Base-by-base conservation (phyloP, 2,888 invertebrate genomes). In the Cephus rjabovi region DNA sequence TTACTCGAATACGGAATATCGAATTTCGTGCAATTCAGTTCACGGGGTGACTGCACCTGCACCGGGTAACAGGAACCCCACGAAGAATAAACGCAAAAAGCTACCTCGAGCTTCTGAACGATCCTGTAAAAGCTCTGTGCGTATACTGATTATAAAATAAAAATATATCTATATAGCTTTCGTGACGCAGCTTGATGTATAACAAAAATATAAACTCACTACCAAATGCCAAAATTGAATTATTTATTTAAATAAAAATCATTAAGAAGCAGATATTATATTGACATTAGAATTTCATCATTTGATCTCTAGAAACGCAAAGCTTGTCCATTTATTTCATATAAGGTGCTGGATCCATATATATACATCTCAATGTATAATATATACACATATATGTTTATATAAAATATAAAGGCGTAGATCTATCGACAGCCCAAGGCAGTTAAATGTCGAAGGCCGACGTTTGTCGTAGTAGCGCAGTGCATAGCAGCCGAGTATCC, bases 391-490 rank as follows among this genome's bases (percentile, higher is more conserved):
- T 23, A 23, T 23, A 56, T 56, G 56, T 56, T 56, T 56, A 56
- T 56, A 56, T 56, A 23, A 56, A 56, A 56, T 56, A 56, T 56
- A 56, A 56, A 56, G 56, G 56, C 23, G 56, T 56, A 56, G 56
- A 56, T 56, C 56, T 56, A 56, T 56, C 56, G 23, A 56, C 56
- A 56, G 56, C 9, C 6, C 9, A 23, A 56, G 56, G 56, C 79
- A 80, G 80, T 80, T 83, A 83, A 84, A 84, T 84, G 83, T 83
- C 84, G 84, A 84, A 81, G 82, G 81, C 82, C 81, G 78, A 56
- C 56, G 56, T 56, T 56, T 56, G 56, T 56, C 56, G 40, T 40
- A 40, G 40, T 6, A 34, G 34, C 34, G 15, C 31, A 34, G 23
- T 34, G 73, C 3, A 34, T 73, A 69, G 69, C 75, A 69, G 69